phyloP scores from a whole-genome alignment of 2,113 vertebrate species.

The Hirundichthys speculiger region DNA sequence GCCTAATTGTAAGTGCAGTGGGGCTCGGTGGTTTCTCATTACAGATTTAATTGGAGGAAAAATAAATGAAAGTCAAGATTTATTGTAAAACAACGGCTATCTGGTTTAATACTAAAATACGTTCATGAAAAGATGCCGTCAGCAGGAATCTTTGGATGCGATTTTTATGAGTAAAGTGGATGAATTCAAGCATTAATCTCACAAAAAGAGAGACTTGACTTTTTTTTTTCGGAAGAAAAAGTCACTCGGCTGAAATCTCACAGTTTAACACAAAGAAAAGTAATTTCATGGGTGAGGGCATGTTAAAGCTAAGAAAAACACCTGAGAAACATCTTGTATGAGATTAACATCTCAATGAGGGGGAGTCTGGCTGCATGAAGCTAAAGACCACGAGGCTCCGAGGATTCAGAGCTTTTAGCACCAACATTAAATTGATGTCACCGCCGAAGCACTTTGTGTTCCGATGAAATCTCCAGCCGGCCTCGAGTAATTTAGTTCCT shows the following conservation, averaged over 20 bases:
- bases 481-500: constrained; percentile 25
- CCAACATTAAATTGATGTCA: constrained; percentile 16
- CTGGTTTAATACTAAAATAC: neutral
- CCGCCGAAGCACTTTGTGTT: constrained; percentile 14
- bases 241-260: constrained; percentile 19
- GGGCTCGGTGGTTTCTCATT: neutral
- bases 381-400: constrained; percentile 5
- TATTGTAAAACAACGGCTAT: neutral
- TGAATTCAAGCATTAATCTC: neutral
- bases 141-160: neutral
- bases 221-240: constrained; percentile 23
- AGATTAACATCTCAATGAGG: constrained; percentile 41
- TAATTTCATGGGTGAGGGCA: constrained; percentile 51
- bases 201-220: no score
- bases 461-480: constrained; percentile 23
- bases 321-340: constrained; percentile 24
- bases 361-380: constrained; percentile 17
- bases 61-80: constrained; percentile 6
- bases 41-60: neutral
- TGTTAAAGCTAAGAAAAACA: constrained; percentile 24
- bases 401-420: constrained; percentile 32
- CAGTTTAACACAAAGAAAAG: constrained; percentile 22
- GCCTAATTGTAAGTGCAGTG: neutral
- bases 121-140: neutral
- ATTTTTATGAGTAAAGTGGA: neutral